Evolutionary conservation across 2,113 vertebrate species (phyloP).

Genomic region (Philantomba maxwellii): DNA sequence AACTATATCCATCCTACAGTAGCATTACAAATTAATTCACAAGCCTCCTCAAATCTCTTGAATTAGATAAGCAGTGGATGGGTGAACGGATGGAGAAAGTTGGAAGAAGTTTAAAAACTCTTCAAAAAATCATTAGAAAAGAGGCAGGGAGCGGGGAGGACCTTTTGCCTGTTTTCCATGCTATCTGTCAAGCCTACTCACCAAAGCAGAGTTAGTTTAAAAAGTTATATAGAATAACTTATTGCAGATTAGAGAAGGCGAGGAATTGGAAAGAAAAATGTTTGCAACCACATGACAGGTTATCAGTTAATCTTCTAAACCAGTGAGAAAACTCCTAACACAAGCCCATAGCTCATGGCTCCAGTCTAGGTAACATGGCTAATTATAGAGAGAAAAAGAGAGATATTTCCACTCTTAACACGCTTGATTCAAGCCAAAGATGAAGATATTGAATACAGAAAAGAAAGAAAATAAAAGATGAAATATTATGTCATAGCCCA

Average conservation of each 20-base stretch:
- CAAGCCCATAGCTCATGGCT: neutral
- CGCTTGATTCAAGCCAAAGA: neutral
- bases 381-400: neutral
- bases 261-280: neutral
- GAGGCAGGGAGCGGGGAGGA: neutral
- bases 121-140: neutral
- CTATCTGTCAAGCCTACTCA: neutral
- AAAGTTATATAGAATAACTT: neutral
- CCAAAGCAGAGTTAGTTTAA: neutral
- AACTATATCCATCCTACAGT: neutral
- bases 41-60: neutral
- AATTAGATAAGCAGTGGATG: neutral
- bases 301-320: neutral
- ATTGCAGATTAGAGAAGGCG: neutral
- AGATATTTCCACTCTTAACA: neutral
- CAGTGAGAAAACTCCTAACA: neutral
- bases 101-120: neutral
- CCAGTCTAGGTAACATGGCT: neutral
- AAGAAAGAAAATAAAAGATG: neutral
- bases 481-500: neutral
- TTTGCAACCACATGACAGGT: neutral
- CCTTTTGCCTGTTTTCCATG: neutral
- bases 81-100: neutral
- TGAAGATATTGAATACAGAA: neutral
- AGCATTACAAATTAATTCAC: neutral